Percentiles rank a stretch among this genome's conserved stretches.
Conservation (phyloP, 2,888 invertebrate species). For the Cerceris ruficornis region DNA sequence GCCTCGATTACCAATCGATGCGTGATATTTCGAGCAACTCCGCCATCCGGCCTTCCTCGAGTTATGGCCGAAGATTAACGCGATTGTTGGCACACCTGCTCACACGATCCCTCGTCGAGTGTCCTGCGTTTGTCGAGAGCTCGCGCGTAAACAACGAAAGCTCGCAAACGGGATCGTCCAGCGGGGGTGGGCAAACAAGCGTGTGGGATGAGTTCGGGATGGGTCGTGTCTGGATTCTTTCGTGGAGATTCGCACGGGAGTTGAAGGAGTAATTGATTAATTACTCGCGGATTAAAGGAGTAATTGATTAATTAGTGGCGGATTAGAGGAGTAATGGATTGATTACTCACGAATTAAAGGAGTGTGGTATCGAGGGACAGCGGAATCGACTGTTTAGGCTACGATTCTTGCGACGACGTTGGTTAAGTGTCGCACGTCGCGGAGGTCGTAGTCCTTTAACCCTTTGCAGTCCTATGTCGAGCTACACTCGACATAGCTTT, state of each 20-base stretch:
- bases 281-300: no score
- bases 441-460: no score
- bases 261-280: background rate
- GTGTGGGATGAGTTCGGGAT: conserved; percentile 21
- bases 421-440: no score
- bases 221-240: conserved; percentile 23
- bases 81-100: conserved; percentile 77
- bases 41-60: conserved; percentile 48
- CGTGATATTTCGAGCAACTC: conserved; percentile 62
- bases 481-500: no score
- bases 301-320: no score
- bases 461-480: no score
- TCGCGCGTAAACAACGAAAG: conserved; percentile 2
- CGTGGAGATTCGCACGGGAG: no score
- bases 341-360: no score
- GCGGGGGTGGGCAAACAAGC: conserved; percentile 39
- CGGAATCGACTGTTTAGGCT: no score
- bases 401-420: no score
- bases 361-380: no score
- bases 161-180: background rate
- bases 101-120: conserved; percentile 50
- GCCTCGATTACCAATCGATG: conserved; percentile 71
- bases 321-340: no score
- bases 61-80: conserved; percentile 76
- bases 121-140: conserved; percentile 34